Evolutionary conservation across 2,888 invertebrate genomes (phyloP), one percentile per base, ranked within the genome.

Genomic region (Stramonita haemastoma): DNA sequence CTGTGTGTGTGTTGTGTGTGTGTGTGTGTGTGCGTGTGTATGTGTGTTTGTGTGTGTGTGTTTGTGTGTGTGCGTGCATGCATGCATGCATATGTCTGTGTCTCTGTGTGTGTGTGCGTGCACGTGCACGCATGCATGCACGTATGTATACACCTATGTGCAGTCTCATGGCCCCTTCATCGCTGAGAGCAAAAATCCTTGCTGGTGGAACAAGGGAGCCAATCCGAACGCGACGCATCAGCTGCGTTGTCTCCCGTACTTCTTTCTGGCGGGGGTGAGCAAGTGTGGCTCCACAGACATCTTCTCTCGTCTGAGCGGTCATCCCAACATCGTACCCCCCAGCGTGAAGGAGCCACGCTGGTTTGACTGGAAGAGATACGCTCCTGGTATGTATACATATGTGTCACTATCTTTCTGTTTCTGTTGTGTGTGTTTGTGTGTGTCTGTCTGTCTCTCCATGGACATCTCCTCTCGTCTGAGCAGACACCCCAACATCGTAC

Each of bases 221-320:
- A 46, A 26, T 46, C 4, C 4, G 46, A 32, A 86, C 90, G 19
- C 60, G 79, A n/a, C 34, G 34, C 19, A 46, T 34, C 34, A 29
- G 26, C 73, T 91, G 29, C 70, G 83, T 13, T 93, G 93, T 84
- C 86, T 93, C 32, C 93, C 93, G 0, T 93, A 93, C 85, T 90
- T 92, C 57, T 92, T 90, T 86, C 34, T 93, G 60, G 90, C 92
- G 70, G 93, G 93, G 17, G 91, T 92, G 0, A 92, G 91, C 79
- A 93, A 93, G 86, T 92, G 92, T 79, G 93, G 92, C 34, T 92
- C 93, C 22, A 91, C 91, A 4, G 92, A 92, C 70, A 89, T 92
- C 15, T 92, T 91, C 60, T 88, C 36, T 34, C 89, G 91, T 1
- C 70, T 92, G 22, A n/a, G 56, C 1, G 34, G 81, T 2, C 92